Evolutionary conservation across 2,797 vertebrate genomes (phyloP).

Genomic region (Takifugu ocellatus): DNA sequence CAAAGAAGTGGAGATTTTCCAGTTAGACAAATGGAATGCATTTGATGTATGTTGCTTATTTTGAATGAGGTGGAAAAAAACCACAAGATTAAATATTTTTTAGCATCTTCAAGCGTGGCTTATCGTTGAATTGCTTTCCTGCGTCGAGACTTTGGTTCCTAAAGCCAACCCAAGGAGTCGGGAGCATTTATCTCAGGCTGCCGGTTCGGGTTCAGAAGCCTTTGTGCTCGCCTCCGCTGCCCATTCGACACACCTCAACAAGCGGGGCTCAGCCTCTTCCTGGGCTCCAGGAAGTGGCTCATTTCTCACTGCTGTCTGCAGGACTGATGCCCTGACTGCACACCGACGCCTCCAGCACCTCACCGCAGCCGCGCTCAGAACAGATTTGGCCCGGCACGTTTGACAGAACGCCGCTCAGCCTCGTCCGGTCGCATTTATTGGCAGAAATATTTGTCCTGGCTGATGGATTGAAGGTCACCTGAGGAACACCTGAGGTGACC

Average conservation of each 20-base stretch:
- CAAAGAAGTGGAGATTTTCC: constrained; percentile 41
- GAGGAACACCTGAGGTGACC: background rate
- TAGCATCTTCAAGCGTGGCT: constrained; percentile 57
- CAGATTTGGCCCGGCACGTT: background rate
- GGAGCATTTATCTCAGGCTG: constrained; percentile 27
- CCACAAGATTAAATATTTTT: constrained; percentile 76
- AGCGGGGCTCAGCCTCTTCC: constrained; percentile 1
- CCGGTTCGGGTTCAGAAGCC: constrained; percentile 24
- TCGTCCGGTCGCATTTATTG: background rate
- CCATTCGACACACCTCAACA: background rate
- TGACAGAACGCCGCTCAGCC: constrained; percentile 7
- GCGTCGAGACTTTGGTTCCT: background rate
- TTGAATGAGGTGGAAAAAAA: constrained; percentile 31
- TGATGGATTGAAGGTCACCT: background rate
- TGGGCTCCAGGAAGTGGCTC: constrained; percentile 54
- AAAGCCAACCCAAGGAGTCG: too few relatives aligned
- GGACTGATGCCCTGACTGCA: constrained; percentile 25
- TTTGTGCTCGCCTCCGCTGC: constrained; percentile 1
- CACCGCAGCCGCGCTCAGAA: too few relatives aligned
- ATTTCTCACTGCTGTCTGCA: constrained; percentile 53
- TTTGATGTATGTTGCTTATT: constrained; percentile 69
- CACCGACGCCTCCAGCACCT: constrained; percentile 9
- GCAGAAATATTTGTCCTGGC: background rate
- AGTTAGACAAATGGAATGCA: constrained; percentile 59
- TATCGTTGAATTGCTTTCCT: constrained; percentile 14